Evolutionary conservation across 2,113 vertebrate species (phyloP).

Genomic region (Corythornis vintsioides): DNA sequence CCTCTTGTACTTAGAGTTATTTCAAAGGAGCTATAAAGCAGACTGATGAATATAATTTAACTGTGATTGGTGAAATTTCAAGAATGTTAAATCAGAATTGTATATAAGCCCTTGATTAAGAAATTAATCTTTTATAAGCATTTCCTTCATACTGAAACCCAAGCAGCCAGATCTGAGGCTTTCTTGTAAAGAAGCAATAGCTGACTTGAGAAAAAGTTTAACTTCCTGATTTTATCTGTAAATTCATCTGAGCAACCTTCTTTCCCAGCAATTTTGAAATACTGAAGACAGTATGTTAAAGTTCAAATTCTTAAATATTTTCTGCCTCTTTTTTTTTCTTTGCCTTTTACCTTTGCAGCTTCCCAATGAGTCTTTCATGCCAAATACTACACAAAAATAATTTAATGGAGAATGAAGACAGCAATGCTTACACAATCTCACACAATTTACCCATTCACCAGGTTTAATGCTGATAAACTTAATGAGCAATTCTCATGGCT

Average conservation of each 20-base stretch:
- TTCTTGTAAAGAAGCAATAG: slow-evolving; percentile 22
- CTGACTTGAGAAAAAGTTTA: slow-evolving; percentile 27
- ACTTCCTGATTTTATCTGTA: slow-evolving; percentile 26
- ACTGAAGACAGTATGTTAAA: background rate
- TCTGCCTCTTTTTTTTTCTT: background rate
- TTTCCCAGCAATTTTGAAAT: background rate
- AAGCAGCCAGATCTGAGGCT: slow-evolving; percentile 12
- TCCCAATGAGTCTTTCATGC: background rate
- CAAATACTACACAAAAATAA: background rate
- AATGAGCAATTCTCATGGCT: background rate
- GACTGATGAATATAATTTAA: slow-evolving; percentile 47
- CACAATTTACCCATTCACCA: background rate
- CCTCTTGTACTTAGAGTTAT: background rate
- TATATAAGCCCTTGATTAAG: slow-evolving; percentile 22
- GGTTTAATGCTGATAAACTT: background rate
- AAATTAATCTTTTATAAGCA: slow-evolving; percentile 50
- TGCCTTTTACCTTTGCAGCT: background rate
- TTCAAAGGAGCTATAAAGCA: slow-evolving; percentile 22
- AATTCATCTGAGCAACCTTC: background rate
- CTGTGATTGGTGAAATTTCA: slow-evolving; percentile 26
- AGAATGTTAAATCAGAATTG: slow-evolving; percentile 43
- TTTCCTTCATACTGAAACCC: slow-evolving; percentile 18
- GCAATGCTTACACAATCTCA: background rate
- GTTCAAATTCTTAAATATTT: background rate
- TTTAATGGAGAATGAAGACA: background rate